Conservation (phyloP, 2,888 invertebrate species). For the Cancer borealis region DNA sequence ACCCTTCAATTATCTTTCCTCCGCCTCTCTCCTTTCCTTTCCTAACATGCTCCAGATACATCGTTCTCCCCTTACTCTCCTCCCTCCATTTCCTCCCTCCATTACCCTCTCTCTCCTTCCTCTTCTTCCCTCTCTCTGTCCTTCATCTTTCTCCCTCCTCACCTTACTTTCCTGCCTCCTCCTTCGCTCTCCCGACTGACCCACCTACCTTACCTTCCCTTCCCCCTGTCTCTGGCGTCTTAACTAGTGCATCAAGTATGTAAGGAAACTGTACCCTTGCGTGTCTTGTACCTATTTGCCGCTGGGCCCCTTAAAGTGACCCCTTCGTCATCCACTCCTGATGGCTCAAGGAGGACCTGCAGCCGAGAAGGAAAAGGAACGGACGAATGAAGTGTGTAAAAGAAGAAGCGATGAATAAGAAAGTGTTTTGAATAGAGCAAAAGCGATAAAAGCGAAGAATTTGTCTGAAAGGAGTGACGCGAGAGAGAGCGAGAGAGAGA, state of each 20-base stretch:
- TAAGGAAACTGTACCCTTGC: conserved; percentile 7
- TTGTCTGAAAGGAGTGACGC: background rate
- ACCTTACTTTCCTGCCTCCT: background rate
- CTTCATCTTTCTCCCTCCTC: background rate
- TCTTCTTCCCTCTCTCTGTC: background rate
- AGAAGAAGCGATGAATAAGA: background rate
- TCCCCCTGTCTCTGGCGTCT: background rate
- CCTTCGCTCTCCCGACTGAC: background rate
- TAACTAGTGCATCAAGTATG: conserved; percentile 17
- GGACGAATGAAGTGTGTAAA: background rate
- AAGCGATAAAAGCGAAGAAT: background rate
- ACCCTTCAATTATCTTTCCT: conserved; percentile 10
- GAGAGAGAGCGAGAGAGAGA: too few relatives aligned
- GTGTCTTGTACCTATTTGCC: conserved; percentile 17
- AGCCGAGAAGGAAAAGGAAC: background rate
- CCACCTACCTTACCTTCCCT: background rate
- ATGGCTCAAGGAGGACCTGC: background rate
- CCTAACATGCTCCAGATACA: background rate
- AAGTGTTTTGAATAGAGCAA: background rate
- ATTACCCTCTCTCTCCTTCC: background rate
- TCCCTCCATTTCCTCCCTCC: background rate
- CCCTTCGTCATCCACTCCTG: background rate
- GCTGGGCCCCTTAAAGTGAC: background rate
- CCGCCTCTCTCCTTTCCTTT: background rate
- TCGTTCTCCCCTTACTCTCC: background rate